These are phyloP conservation scores for Ellobium chinense DNA, from an alignment of 2,888 invertebrate species.

Conservation along the genomic window DNA sequence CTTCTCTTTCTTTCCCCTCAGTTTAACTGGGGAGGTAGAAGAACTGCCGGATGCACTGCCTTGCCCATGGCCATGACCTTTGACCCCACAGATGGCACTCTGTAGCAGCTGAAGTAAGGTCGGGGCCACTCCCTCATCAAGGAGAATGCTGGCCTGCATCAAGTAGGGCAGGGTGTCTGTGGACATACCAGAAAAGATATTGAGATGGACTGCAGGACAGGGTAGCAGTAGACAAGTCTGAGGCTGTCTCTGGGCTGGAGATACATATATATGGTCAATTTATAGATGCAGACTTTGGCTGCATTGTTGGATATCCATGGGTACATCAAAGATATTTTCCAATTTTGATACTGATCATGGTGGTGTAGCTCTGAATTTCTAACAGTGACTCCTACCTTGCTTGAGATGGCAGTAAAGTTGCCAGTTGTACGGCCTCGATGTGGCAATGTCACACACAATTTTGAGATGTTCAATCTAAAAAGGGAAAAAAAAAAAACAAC, in stretches of 20 bases:
- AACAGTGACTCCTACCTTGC: slow-evolving; percentile 60
- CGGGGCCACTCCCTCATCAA: slow-evolving; percentile 94
- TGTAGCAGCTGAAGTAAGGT: slow-evolving; percentile 93
- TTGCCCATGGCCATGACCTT: slow-evolving; percentile 53
- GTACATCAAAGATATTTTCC: no score
- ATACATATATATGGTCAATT: no score
- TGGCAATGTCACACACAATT: slow-evolving; percentile 95
- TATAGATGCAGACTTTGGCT: no score
- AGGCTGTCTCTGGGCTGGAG: no score
- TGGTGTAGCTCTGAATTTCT: no score
- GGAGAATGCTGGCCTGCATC: slow-evolving; percentile 87
- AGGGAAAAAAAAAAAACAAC: neutral
- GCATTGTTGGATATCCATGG: no score
- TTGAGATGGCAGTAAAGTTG: slow-evolving; percentile 83
- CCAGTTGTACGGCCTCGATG: slow-evolving; percentile 95
- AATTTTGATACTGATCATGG: no score
- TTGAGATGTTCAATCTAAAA: slow-evolving; percentile 92
- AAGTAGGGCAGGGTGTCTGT: slow-evolving; percentile 87
- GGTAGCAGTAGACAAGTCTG: no score
- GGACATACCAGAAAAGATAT: no score
- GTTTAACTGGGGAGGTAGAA: slow-evolving; percentile 64
- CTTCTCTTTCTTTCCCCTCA: slow-evolving; percentile 54
- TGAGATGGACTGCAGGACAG: neutral
- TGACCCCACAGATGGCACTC: slow-evolving; percentile 87
- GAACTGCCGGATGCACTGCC: slow-evolving; percentile 52